Evolutionary conservation across 2,888 invertebrate genomes (phyloP).

Genomic region (Lepidocyrtoides sp.): DNA sequence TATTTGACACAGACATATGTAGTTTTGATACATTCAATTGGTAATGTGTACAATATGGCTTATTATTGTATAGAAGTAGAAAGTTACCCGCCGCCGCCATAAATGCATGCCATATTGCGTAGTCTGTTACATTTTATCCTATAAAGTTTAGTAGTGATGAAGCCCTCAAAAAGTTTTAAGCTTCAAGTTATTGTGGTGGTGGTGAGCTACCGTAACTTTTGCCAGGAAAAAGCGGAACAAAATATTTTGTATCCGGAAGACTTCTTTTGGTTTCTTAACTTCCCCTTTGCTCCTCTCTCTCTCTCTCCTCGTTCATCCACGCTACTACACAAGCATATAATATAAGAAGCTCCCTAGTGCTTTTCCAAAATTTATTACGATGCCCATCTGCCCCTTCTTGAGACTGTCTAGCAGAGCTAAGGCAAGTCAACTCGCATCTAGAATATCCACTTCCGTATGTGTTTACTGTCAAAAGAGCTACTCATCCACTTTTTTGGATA

Average conservation of each 20-base stretch:
- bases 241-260: slow-evolving; percentile 80
- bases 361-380: slow-evolving; percentile 78
- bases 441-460: slow-evolving; percentile 73
- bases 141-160: slow-evolving; percentile 42
- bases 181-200: slow-evolving; percentile 58
- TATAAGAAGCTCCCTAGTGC: slow-evolving; percentile 67
- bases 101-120: background rate
- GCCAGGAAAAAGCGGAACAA: slow-evolving; percentile 74
- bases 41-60: slow-evolving; percentile 31
- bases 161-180: slow-evolving; percentile 73
- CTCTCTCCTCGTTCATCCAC: slow-evolving; percentile 22
- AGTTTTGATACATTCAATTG: slow-evolving; percentile 26
- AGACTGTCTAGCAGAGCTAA: slow-evolving; percentile 61
- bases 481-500: background rate
- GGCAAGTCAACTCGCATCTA: slow-evolving; percentile 57
- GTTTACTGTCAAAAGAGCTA: slow-evolving; percentile 57
- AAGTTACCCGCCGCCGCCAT: background rate
- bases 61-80: background rate
- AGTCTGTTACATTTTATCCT: slow-evolving; percentile 23
- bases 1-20: slow-evolving; percentile 28
- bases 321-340: too few relatives aligned
- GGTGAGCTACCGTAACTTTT: slow-evolving; percentile 45
- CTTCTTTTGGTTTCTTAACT: slow-evolving; percentile 79
- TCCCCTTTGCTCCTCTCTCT: slow-evolving; percentile 48
- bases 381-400: slow-evolving; percentile 81